Evolutionary conservation across 2,113 vertebrate genomes (phyloP), one percentile per base, ranked within the genome.

Genomic region (Galbula dea): DNA sequence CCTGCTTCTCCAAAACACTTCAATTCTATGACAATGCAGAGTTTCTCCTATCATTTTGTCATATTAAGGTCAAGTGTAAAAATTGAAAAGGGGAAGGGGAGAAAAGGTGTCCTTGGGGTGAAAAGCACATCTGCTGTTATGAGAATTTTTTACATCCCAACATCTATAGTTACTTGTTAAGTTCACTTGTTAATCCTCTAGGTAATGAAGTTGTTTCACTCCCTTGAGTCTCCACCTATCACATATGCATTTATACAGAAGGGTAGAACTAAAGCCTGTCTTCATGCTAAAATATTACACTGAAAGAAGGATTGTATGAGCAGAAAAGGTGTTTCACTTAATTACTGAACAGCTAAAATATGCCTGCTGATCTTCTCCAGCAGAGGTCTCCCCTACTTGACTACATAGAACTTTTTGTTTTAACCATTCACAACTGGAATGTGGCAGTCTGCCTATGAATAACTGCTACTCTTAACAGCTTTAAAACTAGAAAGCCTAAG

Each of bases 181-280:
- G 10, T 18, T 26, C 66, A 78, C 24, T 43, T 43, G 41, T 15
- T 27, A 72, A 62, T 12, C 68, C 20, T 63, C 8, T 20, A 80
- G 37, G 12, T 41, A 49, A 86, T 12, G 3, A 71, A 49, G 15
- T 12, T 52, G 16, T 59, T 68, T 82, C 14, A 6, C 39, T 46
- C 27, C 32, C 6, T 30, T 19, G 10, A 61, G 24, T 45, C 48
- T 68, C 36, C 49, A 10, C 21, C 41, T 22, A 12, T 14, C 2
- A 1, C 1, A 0, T 34, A 55, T 1, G 6, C 12, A 26, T 19
- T 26, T 54, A 61, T 3, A 12, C 54, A 58, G 67, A 68, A 62
- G 5, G 8, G 7, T 2, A 59, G 26, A 87, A 82, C 19, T 71
- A 36, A 36, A n/a, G 27, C 32, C 57, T 78, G 30, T 14, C 37